Percentiles rank a stretch among this genome's conserved stretches.
These are phyloP conservation scores for Pseudanteris insignis DNA, from an alignment of 2,888 invertebrate genomes.

Conservation along the genomic window DNA sequence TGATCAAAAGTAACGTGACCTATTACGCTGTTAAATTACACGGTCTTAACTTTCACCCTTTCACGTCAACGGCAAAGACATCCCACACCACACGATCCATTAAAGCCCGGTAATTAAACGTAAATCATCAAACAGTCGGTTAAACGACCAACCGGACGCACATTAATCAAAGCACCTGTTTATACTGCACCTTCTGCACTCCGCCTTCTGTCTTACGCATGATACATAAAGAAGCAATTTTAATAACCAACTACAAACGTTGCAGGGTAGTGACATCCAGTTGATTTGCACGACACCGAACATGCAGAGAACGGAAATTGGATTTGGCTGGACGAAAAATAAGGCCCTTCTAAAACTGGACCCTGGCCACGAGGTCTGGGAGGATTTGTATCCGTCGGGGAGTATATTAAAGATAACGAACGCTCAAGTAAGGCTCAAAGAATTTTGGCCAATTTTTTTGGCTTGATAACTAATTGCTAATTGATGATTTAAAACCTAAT, in stretches of 20 bases:
- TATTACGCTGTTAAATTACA: background rate
- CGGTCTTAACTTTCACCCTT: background rate
- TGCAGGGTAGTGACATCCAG: conserved; percentile 75
- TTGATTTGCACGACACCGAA: conserved; percentile 78
- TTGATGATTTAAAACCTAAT: too few species aligned
- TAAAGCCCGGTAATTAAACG: conserved; percentile 24
- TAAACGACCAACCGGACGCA: conserved; percentile 17
- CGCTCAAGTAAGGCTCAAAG: conserved; percentile 78
- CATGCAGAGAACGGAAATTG: conserved; percentile 68
- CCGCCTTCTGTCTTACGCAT: background rate
- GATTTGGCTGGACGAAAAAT: conserved; percentile 87
- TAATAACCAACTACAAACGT: conserved; percentile 1
- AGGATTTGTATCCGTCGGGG: conserved; percentile 84
- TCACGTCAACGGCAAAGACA: background rate
- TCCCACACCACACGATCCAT: conserved; percentile 6
- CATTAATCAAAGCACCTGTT: conserved; percentile 31
- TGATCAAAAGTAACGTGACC: too few species aligned
- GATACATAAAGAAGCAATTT: background rate
- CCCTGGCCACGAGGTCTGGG: conserved; percentile 83
- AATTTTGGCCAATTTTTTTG: too few species aligned
- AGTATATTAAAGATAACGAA: conserved; percentile 82
- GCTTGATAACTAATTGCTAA: too few species aligned
- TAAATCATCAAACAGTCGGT: conserved; percentile 29
- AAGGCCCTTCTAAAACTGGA: conserved; percentile 77
- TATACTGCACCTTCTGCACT: conserved; percentile 6